These are phyloP conservation scores for Verasper variegatus DNA, from an alignment of 2,113 vertebrate species.

Conservation along the genomic window DNA sequence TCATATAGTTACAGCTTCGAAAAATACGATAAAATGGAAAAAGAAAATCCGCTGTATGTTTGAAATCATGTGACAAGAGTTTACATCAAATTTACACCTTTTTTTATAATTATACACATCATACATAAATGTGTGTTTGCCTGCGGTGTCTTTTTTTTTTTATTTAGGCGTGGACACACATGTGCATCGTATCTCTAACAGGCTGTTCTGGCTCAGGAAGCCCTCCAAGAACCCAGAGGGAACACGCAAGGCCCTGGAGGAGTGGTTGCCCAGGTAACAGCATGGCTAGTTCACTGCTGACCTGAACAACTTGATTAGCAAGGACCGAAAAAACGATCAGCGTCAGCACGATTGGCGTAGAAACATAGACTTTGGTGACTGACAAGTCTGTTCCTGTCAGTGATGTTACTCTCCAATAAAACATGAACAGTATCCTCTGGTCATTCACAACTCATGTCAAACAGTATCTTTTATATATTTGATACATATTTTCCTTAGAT, in stretches of 20 bases:
- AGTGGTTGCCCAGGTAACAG: constrained; percentile 93
- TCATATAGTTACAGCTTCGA: too few relatives aligned
- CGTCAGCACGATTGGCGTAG: neutral
- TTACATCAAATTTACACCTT: too few relatives aligned
- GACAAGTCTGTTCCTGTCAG: too few relatives aligned
- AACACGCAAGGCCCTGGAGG: constrained; percentile 88
- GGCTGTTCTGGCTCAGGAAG: constrained; percentile 89
- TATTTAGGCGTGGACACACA: constrained; percentile 95
- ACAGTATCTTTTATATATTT: too few relatives aligned
- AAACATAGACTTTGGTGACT: neutral
- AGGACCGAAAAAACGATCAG: constrained; percentile 5
- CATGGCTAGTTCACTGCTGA: constrained; percentile 1
- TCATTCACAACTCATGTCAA: too few relatives aligned
- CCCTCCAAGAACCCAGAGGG: constrained; percentile 87
- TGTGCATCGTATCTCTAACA: constrained; percentile 93
- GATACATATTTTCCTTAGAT: too few relatives aligned
- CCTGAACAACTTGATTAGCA: neutral
- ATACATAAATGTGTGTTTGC: neutral
- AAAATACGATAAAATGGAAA: neutral
- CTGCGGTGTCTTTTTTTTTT: constrained; percentile 3
- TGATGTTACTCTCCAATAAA: neutral
- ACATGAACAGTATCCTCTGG: neutral
- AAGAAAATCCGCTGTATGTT: neutral
- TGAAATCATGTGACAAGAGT: too few relatives aligned
- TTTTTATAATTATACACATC: too few relatives aligned